These are phyloP conservation scores for Latheticus oryzae DNA, from an alignment of 2,888 invertebrate genomes.

Conservation along the genomic window DNA sequence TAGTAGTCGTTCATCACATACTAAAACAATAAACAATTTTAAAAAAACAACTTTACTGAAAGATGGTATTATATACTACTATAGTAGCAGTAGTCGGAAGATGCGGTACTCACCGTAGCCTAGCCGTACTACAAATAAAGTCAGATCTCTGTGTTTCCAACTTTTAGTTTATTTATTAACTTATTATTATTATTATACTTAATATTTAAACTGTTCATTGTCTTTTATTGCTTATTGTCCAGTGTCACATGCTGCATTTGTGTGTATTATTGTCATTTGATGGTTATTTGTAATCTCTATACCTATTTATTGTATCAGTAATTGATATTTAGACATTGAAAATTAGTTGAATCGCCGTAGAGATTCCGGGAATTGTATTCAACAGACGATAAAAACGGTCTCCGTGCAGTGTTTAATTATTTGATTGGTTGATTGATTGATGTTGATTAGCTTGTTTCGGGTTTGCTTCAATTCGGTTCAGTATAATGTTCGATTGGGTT, in stretches of 20 bases:
- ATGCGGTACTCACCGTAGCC: conserved; percentile 25
- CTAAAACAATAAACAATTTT: conserved; percentile 22
- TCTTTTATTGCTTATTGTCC: conserved; percentile 66
- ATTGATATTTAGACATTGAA: conserved; percentile 59
- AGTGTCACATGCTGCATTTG: conserved; percentile 66
- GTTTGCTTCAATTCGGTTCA: conserved; percentile 56
- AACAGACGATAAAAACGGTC: conserved; percentile 48
- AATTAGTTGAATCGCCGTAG: conserved; percentile 63
- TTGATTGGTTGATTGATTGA: conserved; percentile 50
- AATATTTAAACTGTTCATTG: conserved; percentile 54
- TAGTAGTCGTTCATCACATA: conserved; percentile 36
- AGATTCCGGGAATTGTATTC: conserved; percentile 55
- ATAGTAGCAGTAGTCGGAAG: conserved; percentile 26
- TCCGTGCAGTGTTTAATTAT: conserved; percentile 55
- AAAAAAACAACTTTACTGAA: conserved; percentile 16
- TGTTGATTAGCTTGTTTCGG: conserved; percentile 51
- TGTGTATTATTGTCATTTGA: conserved; percentile 65
- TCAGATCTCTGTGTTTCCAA: conserved; percentile 46
- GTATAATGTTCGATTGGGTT: conserved; percentile 57
- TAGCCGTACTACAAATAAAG: conserved; percentile 32
- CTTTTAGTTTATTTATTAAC: conserved; percentile 42
- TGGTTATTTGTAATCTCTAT: conserved; percentile 65
- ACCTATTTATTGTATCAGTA: conserved; percentile 64
- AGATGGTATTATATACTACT: conserved; percentile 1
- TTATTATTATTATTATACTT: conserved; percentile 44